Percentiles rank a stretch among this genome's conserved stretches.
Conservation (phyloP, 2,113 vertebrate genomes). For the Pomatorhinus ruficollis region DNA sequence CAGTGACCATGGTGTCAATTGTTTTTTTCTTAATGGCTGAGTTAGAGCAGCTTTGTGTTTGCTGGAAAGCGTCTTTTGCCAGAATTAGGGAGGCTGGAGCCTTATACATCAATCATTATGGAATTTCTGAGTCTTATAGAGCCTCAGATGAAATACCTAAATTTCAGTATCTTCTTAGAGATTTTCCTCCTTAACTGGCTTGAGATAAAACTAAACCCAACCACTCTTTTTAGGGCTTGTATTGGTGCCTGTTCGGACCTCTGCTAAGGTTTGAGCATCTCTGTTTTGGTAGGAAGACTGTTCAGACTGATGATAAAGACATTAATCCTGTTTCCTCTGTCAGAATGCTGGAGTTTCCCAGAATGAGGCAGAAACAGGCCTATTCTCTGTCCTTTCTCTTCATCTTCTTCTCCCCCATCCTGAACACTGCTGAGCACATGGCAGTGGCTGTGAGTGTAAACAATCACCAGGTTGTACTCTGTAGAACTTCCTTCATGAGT, state of each 20-base stretch:
- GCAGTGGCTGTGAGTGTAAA: not conserved
- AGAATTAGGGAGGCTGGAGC: not conserved
- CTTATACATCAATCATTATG: not conserved
- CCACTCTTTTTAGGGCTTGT: not conserved
- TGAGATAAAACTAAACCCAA: not conserved
- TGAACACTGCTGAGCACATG: not conserved
- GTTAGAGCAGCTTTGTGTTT: not conserved
- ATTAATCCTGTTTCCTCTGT: not conserved
- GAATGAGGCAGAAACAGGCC: not conserved
- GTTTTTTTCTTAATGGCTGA: not conserved
- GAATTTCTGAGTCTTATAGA: not conserved
- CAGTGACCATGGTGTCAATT: not conserved
- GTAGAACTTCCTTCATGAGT: not conserved
- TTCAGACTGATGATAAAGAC: not conserved
- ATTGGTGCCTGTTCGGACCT: not conserved
- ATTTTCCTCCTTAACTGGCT: not conserved
- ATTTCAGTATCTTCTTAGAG: not conserved
- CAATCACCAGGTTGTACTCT: not conserved
- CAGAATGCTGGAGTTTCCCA: not conserved
- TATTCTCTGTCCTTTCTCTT: not conserved
- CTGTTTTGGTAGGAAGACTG: not conserved
- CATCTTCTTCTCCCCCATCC: not conserved
- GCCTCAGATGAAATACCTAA: not conserved
- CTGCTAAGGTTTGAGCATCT: not conserved
- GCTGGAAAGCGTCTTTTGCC: not conserved